Evolutionary conservation across 92 coral and sea anemone species (phyloP).

Genomic region (Zoanthus gigantus): DNA sequence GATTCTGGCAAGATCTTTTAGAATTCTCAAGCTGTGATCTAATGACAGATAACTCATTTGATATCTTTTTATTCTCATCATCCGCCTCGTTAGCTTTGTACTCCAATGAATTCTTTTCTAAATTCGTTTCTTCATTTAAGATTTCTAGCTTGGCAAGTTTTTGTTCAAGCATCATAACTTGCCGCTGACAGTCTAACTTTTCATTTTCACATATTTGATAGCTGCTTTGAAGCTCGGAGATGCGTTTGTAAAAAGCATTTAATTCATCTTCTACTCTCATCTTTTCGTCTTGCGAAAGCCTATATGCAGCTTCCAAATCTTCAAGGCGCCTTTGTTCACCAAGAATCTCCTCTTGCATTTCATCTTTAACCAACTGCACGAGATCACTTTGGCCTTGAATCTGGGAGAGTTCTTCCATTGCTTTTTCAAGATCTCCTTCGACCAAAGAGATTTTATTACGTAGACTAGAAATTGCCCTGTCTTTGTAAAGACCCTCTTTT

Average conservation of each 20-base stretch:
- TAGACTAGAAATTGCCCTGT: constrained; percentile 65
- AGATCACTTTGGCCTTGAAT: constrained; percentile 83
- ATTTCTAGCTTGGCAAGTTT: constrained; percentile 73
- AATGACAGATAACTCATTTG: constrained; percentile 76
- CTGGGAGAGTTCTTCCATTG: constrained; percentile 72
- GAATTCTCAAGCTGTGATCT: constrained; percentile 85
- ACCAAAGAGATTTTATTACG: constrained; percentile 68
- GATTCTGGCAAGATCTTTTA: constrained; percentile 66
- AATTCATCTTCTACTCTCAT: constrained; percentile 86
- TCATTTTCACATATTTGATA: constrained; percentile 90
- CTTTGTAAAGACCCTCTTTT: constrained; percentile 75
- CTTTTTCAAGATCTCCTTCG: constrained; percentile 71
- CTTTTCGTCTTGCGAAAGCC: constrained; percentile 81
- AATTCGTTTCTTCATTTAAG: constrained; percentile 76
- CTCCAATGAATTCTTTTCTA: constrained; percentile 71
- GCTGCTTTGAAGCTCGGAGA: constrained; percentile 88
- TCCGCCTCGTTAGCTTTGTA: constrained; percentile 78
- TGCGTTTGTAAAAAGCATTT: constrained; percentile 85
- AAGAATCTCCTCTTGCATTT: constrained; percentile 86
- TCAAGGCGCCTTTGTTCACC: constrained; percentile 80
- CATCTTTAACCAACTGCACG: constrained; percentile 80
- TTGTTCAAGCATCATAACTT: constrained; percentile 85
- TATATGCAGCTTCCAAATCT: constrained; percentile 87
- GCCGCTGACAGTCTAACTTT: constrained; percentile 86
- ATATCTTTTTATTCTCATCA: constrained; percentile 68